Conservation (phyloP, 2,113 vertebrate genomes). For the Cephalopterus ornatus region DNA sequence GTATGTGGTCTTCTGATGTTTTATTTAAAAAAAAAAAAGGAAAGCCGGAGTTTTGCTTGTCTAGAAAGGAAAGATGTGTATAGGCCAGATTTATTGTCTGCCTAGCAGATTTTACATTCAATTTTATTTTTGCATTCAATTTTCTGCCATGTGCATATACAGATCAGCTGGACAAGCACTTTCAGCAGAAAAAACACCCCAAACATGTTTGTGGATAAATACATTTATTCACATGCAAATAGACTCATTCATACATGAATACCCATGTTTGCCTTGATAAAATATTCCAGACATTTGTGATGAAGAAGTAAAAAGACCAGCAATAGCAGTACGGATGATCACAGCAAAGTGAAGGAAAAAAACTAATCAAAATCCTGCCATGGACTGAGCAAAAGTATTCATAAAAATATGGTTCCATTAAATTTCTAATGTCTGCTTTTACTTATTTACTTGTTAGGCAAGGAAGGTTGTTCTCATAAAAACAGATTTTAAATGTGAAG, state of each 20-base stretch:
- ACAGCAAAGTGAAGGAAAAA: not conserved
- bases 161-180: slow-evolving; percentile 16
- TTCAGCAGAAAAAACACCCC: not conserved
- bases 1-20: not conserved
- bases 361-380: slow-evolving; percentile 38
- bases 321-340: not conserved
- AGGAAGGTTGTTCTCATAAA: not conserved
- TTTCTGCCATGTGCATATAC: not conserved
- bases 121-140: slow-evolving; percentile 23
- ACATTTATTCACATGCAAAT: slow-evolving; percentile 48
- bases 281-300: not conserved
- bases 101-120: not conserved
- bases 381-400: not conserved
- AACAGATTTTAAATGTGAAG: not conserved
- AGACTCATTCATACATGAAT: slow-evolving; percentile 46
- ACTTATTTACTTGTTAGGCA: slow-evolving; percentile 26
- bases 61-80: not conserved
- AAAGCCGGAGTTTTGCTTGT: not conserved
- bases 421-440: slow-evolving; percentile 24
- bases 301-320: not conserved
- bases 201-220: slow-evolving; percentile 8
- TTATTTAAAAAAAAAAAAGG: not conserved
- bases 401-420: slow-evolving; percentile 41
- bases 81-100: not conserved
- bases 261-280: not conserved